Conservation (phyloP, 2,797 vertebrate species). For the Acanthurus lineatus region DNA sequence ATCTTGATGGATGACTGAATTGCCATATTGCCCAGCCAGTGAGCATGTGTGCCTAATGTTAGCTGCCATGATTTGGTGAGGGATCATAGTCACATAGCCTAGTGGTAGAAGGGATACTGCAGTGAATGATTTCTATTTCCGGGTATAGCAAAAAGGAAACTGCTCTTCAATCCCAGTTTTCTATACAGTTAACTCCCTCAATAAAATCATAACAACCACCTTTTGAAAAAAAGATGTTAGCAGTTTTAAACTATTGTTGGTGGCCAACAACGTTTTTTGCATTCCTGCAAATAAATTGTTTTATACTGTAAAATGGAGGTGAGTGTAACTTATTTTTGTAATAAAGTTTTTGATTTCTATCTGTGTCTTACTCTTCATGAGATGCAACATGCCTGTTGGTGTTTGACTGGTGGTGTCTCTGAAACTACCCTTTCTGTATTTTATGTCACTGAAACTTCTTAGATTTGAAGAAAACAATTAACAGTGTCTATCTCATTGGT, state of each 20-base stretch:
- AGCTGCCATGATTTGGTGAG: constrained; percentile 68
- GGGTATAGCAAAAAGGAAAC: constrained; percentile 88
- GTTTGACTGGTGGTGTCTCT: background rate
- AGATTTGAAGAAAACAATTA: background rate
- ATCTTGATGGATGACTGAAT: constrained; percentile 68
- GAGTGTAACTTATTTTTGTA: constrained; percentile 99
- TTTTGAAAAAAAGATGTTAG: constrained; percentile 96
- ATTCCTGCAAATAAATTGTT: constrained; percentile 99
- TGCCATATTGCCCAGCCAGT: constrained; percentile 76
- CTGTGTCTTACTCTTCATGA: constrained; percentile 90
- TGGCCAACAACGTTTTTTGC: constrained; percentile 99
- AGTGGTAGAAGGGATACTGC: constrained; percentile 97
- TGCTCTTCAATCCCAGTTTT: constrained; percentile 92
- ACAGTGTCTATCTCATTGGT: background rate
- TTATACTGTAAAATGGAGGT: constrained; percentile 99
- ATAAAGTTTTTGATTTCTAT: constrained; percentile 99
- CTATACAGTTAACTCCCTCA: constrained; percentile 99
- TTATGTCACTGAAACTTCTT: background rate
- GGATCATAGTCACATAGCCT: constrained; percentile 72
- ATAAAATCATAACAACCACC: constrained; percentile 94
- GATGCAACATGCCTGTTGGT: constrained; percentile 21
- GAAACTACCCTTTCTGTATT: background rate
- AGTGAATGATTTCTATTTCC: constrained; percentile 91
- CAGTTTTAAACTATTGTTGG: constrained; percentile 99
- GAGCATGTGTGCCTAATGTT: constrained; percentile 72